phyloP scores from a whole-genome alignment of 1,140 invertebrate genomes.

The Prorops nasuta region DNA sequence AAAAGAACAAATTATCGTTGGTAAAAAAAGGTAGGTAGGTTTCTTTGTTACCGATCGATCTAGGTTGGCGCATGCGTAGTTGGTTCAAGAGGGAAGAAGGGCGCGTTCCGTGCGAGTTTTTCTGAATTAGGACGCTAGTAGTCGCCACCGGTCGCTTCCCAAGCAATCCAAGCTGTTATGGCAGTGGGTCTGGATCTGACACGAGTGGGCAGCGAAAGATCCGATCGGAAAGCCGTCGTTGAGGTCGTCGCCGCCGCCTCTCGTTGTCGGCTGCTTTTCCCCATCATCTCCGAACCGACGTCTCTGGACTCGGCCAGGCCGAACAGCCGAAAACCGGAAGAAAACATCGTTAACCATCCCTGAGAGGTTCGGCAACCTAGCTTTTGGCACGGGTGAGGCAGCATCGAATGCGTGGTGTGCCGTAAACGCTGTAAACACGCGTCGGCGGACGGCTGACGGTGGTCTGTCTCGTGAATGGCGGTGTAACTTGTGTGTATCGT shows the following conservation, averaged over 20 bases:
- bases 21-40: not conserved
- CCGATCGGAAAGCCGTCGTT: slow-evolving; percentile 6
- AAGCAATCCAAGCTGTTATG: slow-evolving; percentile 21
- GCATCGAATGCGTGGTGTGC: too few relatives aligned
- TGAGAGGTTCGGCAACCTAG: too few relatives aligned
- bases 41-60: too few relatives aligned
- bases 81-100: slow-evolving; percentile 15
- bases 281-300: slow-evolving; percentile 5
- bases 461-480: slow-evolving; percentile 21
- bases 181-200: slow-evolving; percentile 23
- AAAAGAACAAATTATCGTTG: not conserved
- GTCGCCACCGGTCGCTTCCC: slow-evolving; percentile 21
- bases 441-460: too few relatives aligned
- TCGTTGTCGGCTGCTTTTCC: slow-evolving; percentile 4
- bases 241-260: slow-evolving; percentile 2
- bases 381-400: too few relatives aligned
- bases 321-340: too few relatives aligned
- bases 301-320: slow-evolving; percentile 3
- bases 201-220: slow-evolving; percentile 14
- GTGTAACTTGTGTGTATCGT: slow-evolving; percentile 17
- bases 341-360: too few relatives aligned
- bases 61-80: slow-evolving; percentile 18
- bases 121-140: slow-evolving; percentile 23
- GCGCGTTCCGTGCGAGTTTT: slow-evolving; percentile 17
- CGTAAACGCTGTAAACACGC: too few relatives aligned